These are phyloP conservation scores for Prietella phreatophila DNA, from an alignment of 2,113 vertebrate species.

Conservation along the genomic window DNA sequence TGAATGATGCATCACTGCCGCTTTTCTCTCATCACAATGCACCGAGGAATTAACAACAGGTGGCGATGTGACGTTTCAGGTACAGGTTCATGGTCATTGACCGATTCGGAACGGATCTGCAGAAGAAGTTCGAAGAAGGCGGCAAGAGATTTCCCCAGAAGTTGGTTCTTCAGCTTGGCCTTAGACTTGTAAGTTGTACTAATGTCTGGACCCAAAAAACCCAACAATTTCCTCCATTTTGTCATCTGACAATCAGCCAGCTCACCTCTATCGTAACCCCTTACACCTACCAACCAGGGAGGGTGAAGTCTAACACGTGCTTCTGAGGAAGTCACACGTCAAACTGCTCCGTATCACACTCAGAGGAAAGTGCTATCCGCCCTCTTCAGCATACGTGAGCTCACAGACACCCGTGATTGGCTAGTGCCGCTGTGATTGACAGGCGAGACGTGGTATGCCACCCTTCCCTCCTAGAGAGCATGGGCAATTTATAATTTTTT, in stretches of 20 bases:
- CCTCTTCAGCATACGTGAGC: neutral
- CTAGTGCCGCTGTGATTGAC: neutral
- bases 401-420: neutral
- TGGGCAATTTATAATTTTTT: neutral
- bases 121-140: constrained; percentile 88
- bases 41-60: neutral
- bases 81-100: constrained; percentile 98
- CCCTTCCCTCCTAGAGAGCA: neutral
- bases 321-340: neutral
- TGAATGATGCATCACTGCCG: neutral
- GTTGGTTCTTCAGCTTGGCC: constrained; percentile 87
- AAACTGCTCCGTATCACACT: no score
- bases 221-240: neutral
- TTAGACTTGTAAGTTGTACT: constrained; percentile 86
- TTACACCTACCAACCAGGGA: neutral
- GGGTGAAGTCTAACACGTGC: neutral
- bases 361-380: neutral
- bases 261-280: neutral
- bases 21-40: neutral
- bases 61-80: constrained; percentile 64
- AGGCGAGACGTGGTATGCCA: neutral
- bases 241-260: neutral
- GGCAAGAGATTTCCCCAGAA: constrained; percentile 83
- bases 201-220: neutral
- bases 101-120: constrained; percentile 89